Conservation (phyloP, 2,113 vertebrate genomes). For the Anoura caudifer region DNA sequence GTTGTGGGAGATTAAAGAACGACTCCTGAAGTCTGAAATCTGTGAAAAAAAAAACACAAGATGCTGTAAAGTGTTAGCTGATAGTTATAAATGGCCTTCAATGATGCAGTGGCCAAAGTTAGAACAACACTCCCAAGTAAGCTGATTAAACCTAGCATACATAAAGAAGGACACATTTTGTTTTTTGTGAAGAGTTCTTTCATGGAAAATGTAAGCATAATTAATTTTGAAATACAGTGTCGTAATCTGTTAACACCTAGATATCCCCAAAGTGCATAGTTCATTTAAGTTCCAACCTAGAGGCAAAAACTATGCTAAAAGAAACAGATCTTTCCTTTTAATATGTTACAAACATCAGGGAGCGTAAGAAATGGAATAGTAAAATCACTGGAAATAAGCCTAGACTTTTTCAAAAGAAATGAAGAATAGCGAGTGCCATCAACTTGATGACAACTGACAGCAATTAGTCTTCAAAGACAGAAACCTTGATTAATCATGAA, state of each 20-base stretch:
- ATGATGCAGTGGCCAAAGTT: conserved; percentile 20
- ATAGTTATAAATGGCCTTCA: conserved; percentile 49
- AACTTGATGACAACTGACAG: not conserved
- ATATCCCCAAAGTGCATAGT: not conserved
- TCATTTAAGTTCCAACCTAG: not conserved
- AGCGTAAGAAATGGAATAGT: not conserved
- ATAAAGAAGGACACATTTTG: not conserved
- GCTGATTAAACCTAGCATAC: not conserved
- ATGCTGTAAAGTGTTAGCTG: conserved; percentile 60
- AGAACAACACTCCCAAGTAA: conserved; percentile 24
- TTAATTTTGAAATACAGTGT: conserved; percentile 38
- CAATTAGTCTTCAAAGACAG: not conserved
- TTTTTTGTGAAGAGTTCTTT: not conserved
- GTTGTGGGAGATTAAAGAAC: conserved; percentile 76
- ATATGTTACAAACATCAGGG: not conserved
- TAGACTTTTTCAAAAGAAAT: conserved; percentile 31
- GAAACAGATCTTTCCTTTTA: not conserved
- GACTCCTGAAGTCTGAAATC: conserved; percentile 77
- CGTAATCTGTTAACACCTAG: not conserved
- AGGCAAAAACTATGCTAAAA: not conserved
- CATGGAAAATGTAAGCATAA: conserved; percentile 22
- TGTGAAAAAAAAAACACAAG: conserved; percentile 67
- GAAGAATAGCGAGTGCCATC: not conserved
- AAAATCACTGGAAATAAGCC: not conserved
- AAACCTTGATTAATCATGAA: not conserved